Conservation (phyloP, 2,797 vertebrate genomes). For the Liparis tanakae region DNA sequence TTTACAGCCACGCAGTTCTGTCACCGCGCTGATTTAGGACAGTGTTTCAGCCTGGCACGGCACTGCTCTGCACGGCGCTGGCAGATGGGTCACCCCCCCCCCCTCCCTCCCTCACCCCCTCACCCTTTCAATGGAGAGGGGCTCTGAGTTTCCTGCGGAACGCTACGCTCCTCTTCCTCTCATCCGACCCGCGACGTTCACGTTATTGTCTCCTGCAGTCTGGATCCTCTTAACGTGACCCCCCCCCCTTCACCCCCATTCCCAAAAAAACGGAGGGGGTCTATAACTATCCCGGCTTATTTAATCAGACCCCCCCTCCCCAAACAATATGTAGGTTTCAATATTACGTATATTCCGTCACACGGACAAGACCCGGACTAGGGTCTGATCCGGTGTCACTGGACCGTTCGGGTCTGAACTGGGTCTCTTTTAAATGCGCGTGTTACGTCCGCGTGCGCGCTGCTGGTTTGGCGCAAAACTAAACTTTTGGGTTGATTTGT, state of each 20-base stretch:
- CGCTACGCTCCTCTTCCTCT: slow-evolving; percentile 25
- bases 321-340: too few relatives aligned
- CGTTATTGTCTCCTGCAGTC: slow-evolving; percentile 71
- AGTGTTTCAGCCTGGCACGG: slow-evolving; percentile 51
- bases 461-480: background rate
- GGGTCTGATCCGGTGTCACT: too few relatives aligned
- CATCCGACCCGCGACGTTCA: slow-evolving; percentile 48
- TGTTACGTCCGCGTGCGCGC: background rate
- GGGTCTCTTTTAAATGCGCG: background rate
- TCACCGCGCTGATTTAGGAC: slow-evolving; percentile 58
- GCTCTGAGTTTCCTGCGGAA: slow-evolving; percentile 50
- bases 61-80: background rate
- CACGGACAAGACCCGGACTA: too few relatives aligned
- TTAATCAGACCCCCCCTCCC: rapidly evolving
- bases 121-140: slow-evolving; percentile 27
- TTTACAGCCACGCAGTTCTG: background rate
- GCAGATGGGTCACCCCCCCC: background rate
- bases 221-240: slow-evolving; percentile 5
- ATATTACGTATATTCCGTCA: background rate
- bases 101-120: background rate
- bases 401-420: too few relatives aligned
- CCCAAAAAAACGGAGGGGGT: background rate
- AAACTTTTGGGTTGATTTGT: background rate
- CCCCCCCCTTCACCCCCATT: too few relatives aligned
- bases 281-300: background rate